Conservation (phyloP, 2,113 vertebrate genomes). For the Lutjanus erythropterus region DNA sequence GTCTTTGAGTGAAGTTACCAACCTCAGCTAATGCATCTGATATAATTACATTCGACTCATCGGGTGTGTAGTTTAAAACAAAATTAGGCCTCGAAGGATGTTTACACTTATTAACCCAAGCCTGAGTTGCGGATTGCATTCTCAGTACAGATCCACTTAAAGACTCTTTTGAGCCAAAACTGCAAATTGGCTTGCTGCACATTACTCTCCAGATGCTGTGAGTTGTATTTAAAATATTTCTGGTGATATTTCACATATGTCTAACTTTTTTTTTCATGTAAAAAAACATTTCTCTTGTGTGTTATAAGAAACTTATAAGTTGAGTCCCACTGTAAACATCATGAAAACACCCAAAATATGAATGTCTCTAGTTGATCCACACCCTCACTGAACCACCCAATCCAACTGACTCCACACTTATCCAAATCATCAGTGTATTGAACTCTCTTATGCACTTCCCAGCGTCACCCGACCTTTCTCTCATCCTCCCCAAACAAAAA, state of each 20-base stretch:
- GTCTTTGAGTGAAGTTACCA: background rate
- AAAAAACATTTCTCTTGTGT: background rate
- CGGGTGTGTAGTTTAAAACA: background rate
- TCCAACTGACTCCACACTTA: constrained; percentile 28
- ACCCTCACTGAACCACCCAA: constrained; percentile 60
- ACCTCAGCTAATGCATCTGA: background rate
- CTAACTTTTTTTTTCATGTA: background rate
- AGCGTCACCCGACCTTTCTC: constrained; percentile 31
- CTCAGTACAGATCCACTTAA: background rate
- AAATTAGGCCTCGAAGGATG: background rate
- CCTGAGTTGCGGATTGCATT: too few relatives aligned
- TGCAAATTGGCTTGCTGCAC: background rate
- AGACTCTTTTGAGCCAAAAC: background rate
- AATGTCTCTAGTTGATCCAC: constrained; percentile 27
- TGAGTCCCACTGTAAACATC: background rate
- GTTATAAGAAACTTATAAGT: background rate
- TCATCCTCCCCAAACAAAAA: constrained; percentile 26
- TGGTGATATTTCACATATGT: constrained; percentile 1
- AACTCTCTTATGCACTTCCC: constrained; percentile 14
- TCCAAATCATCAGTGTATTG: constrained; percentile 25
- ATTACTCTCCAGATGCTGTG: too few relatives aligned
- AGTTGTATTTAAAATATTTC: background rate
- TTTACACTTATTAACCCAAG: background rate
- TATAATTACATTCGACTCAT: background rate
- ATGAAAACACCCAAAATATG: constrained; percentile 35